Conservation (phyloP, 2,888 invertebrate genomes). For the Scaeva pyrastri region DNA sequence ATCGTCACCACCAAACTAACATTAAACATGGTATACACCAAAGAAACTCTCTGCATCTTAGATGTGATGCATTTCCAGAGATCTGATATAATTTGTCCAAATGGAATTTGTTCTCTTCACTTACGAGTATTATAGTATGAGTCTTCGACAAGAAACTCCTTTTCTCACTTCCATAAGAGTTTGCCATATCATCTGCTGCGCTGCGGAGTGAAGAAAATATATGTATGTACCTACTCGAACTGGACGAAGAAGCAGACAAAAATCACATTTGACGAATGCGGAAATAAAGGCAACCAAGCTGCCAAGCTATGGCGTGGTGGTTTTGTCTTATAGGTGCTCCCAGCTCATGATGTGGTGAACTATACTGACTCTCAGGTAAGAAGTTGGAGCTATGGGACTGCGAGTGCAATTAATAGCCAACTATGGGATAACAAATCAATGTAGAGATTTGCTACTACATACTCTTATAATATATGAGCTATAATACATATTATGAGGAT, state of each 20-base stretch:
- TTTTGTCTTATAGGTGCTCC: conserved; percentile 25
- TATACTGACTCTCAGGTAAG: background rate
- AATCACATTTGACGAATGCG: conserved; percentile 71
- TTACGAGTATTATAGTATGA: background rate
- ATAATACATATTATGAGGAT: too few relatives aligned
- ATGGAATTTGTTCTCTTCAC: conserved; percentile 54
- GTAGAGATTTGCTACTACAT: conserved; percentile 17
- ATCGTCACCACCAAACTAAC: background rate
- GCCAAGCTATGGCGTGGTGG: conserved; percentile 59
- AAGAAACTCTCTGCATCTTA: conserved; percentile 14
- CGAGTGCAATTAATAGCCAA: conserved; percentile 67
- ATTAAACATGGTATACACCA: background rate
- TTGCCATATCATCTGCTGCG: background rate
- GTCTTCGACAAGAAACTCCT: conserved; percentile 55
- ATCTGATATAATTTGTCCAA: conserved; percentile 69
- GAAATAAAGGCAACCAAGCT: conserved; percentile 62
- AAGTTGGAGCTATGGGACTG: conserved; percentile 18
- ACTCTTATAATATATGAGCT: background rate
- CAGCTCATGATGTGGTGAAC: background rate
- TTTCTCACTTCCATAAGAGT: conserved; percentile 46
- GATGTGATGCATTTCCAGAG: conserved; percentile 47
- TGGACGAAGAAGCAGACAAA: conserved; percentile 60
- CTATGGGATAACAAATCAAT: conserved; percentile 72
- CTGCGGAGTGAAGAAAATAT: conserved; percentile 17
- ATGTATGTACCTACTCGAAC: too few relatives aligned